Conservation (phyloP, 2,888 invertebrate species). For the Erebia epiphron region DNA sequence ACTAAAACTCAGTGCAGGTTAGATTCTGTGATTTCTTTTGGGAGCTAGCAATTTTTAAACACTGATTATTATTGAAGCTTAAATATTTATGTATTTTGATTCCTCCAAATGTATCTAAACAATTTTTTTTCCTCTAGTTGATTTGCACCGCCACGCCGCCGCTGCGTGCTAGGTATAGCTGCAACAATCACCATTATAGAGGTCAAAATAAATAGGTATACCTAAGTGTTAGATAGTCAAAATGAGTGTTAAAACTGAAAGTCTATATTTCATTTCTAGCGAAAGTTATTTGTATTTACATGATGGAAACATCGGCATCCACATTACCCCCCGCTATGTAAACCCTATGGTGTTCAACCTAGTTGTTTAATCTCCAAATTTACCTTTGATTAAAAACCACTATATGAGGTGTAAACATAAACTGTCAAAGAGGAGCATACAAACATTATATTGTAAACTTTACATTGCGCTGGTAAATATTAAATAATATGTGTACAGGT, state of each 20-base stretch:
- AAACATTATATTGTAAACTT: constrained; percentile 82
- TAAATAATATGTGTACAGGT: constrained; percentile 78
- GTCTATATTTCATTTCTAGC: constrained; percentile 1
- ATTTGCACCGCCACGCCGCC: too few relatives aligned
- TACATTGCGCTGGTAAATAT: constrained; percentile 79
- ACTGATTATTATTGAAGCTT: too few relatives aligned
- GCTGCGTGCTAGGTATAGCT: too few relatives aligned
- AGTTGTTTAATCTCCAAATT: constrained; percentile 70
- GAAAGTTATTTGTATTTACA: constrained; percentile 9
- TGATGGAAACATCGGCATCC: background rate
- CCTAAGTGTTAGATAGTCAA: background rate
- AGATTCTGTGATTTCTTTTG: too few relatives aligned
- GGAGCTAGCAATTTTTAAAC: too few relatives aligned
- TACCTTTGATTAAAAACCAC: constrained; percentile 78
- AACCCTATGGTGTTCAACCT: constrained; percentile 35
- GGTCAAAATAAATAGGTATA: too few relatives aligned
- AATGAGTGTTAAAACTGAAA: background rate
- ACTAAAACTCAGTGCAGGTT: too few relatives aligned
- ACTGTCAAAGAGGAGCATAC: constrained; percentile 79
- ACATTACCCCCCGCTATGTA: constrained; percentile 25
- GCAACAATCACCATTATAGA: too few relatives aligned
- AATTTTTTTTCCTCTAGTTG: too few relatives aligned
- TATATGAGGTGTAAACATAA: constrained; percentile 68
- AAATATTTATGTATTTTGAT: too few relatives aligned
- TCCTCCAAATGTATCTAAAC: too few relatives aligned